phyloP scores from a whole-genome alignment of 2,113 vertebrate species.

The Xiphophorus hellerii region DNA sequence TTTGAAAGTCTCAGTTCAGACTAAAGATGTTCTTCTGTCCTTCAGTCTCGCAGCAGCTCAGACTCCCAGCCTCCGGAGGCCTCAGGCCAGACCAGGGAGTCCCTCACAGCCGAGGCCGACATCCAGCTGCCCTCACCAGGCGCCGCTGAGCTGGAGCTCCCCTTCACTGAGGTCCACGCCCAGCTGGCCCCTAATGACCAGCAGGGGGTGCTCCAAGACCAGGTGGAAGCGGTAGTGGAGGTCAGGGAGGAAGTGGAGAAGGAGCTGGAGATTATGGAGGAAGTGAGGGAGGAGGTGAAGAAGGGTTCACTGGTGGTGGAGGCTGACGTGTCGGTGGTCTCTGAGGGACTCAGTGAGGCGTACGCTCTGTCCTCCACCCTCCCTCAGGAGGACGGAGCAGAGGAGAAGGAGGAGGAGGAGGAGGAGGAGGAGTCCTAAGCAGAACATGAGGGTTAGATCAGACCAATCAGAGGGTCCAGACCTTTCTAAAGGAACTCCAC shows the following conservation, averaged over 20 bases:
- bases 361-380: conserved; percentile 76
- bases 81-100: conserved; percentile 24
- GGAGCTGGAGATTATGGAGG: not conserved
- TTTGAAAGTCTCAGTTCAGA: not conserved
- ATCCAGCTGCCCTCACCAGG: conserved; percentile 55
- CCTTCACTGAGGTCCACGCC: conserved; percentile 77
- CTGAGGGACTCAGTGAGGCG: conserved; percentile 72
- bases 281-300: not conserved
- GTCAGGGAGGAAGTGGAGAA: conserved; percentile 58
- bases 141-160: conserved; percentile 63
- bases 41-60: conserved; percentile 59
- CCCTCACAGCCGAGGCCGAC: conserved; percentile 25
- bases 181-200: conserved; percentile 72
- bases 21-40: not conserved
- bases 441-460: not conserved
- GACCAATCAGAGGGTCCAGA: not conserved
- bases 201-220: conserved; percentile 58
- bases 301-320: conserved; percentile 27
- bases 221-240: conserved; percentile 49
- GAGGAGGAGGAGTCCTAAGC: conserved; percentile 23
- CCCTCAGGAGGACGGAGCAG: conserved; percentile 59
- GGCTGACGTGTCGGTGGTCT: conserved; percentile 36
- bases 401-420: conserved; percentile 33
- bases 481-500: conserved; percentile 8
- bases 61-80: conserved; percentile 57